phyloP scores from a whole-genome alignment of 2,888 invertebrate genomes.

The Diplolepis rosae region DNA sequence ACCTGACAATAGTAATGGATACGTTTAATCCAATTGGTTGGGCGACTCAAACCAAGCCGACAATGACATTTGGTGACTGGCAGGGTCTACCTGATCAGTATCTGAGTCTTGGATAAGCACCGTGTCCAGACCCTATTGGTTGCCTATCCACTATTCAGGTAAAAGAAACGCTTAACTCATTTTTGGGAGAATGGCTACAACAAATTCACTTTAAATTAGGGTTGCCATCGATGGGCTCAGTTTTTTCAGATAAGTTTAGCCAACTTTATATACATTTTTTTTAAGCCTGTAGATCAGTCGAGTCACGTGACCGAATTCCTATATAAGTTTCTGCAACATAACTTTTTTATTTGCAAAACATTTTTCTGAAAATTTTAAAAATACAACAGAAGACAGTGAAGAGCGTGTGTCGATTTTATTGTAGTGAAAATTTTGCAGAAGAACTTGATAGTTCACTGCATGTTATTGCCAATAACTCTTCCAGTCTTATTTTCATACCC shows the following conservation, averaged over 20 bases:
- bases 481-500: no score
- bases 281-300: no score
- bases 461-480: no score
- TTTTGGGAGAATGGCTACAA: slow-evolving; percentile 49
- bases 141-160: slow-evolving; percentile 56
- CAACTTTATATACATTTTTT: not conserved
- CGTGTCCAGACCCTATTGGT: slow-evolving; percentile 49
- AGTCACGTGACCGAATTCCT: no score
- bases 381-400: no score
- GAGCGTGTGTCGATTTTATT: no score
- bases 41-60: slow-evolving; percentile 50
- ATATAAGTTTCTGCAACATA: no score
- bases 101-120: slow-evolving; percentile 65
- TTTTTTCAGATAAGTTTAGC: not conserved
- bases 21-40: slow-evolving; percentile 72
- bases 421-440: no score
- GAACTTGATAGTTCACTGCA: no score
- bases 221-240: slow-evolving; percentile 36
- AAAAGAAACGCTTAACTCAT: slow-evolving; percentile 65
- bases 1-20: slow-evolving; percentile 70
- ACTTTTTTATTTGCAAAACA: no score
- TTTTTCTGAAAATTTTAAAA: no score
- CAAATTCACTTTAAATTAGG: slow-evolving; percentile 66
- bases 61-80: slow-evolving; percentile 50
- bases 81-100: slow-evolving; percentile 21